These are phyloP conservation scores for Tragelaphus buxtoni DNA, from an alignment of 2,113 vertebrate species.

Conservation along the genomic window DNA sequence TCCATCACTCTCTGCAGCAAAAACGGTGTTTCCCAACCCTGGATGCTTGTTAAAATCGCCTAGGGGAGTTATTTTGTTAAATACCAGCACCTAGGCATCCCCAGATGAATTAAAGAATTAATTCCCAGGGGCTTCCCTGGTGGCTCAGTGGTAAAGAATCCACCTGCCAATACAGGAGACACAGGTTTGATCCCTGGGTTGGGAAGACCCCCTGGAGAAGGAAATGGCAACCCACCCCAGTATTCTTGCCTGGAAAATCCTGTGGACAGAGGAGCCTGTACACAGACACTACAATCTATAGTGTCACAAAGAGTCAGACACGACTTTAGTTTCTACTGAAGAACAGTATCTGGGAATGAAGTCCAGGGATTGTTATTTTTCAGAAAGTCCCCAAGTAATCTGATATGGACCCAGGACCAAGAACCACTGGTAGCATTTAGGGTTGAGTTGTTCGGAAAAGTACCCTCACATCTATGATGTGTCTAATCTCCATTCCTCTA, in stretches of 20 bases:
- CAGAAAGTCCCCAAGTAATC: background rate
- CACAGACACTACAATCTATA: too few relatives aligned
- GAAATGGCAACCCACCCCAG: background rate
- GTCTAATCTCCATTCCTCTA: background rate
- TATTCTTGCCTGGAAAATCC: background rate
- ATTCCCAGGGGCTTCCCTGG: background rate
- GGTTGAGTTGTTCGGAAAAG: background rate
- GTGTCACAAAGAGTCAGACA: background rate
- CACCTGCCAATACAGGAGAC: background rate
- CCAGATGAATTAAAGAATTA: background rate
- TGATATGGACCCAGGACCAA: background rate
- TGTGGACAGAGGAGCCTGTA: background rate
- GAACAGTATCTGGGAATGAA: background rate
- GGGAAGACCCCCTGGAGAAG: background rate
- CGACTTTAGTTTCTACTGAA: background rate
- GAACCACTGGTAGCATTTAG: background rate
- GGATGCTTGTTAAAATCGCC: background rate
- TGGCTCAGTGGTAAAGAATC: background rate
- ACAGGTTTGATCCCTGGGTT: background rate
- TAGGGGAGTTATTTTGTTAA: background rate
- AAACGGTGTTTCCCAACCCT: background rate
- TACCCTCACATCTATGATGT: accelerated
- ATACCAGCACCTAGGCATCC: background rate
- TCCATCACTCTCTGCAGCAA: background rate
- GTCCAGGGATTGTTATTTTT: background rate